These are phyloP conservation scores for Amphiprion clarkii DNA, from an alignment of 2,797 vertebrate genomes.

Conservation along the genomic window DNA sequence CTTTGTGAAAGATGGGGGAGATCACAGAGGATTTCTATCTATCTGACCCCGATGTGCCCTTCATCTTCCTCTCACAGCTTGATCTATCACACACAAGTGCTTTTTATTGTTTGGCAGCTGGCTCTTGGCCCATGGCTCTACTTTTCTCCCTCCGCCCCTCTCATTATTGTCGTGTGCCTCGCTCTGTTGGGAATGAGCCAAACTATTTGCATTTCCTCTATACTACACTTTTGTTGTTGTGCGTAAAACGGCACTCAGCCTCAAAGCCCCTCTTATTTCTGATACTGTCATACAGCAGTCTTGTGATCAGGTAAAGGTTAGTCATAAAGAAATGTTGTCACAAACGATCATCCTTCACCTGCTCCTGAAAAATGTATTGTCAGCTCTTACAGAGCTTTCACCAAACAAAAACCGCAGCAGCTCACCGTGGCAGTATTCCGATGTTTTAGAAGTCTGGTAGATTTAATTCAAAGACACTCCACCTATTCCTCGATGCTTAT, in stretches of 20 bases:
- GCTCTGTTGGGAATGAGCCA: conserved; percentile 55
- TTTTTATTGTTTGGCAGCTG: conserved; percentile 70
- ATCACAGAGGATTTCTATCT: conserved; percentile 78
- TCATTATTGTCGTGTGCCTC: conserved; percentile 55
- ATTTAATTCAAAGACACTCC: conserved; percentile 33
- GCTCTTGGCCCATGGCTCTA: conserved; percentile 60
- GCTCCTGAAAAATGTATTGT: conserved; percentile 24
- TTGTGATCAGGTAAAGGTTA: conserved; percentile 19
- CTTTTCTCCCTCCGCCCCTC: conserved; percentile 53
- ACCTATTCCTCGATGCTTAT: conserved; percentile 22
- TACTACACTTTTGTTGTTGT: not conserved
- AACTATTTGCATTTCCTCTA: conserved; percentile 57
- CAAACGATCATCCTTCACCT: not conserved
- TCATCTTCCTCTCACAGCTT: conserved; percentile 73
- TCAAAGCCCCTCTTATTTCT: conserved; percentile 12
- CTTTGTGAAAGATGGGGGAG: conserved; percentile 66
- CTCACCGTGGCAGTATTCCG: conserved; percentile 7
- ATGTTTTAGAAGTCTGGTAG: conserved; percentile 28
- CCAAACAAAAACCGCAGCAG: not conserved
- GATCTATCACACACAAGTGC: conserved; percentile 71
- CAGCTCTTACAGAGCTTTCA: conserved; percentile 17
- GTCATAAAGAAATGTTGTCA: conserved; percentile 4
- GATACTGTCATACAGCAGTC: conserved; percentile 14
- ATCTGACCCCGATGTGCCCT: conserved; percentile 72
- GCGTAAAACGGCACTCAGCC: conserved; percentile 21